phyloP scores from a whole-genome alignment of 2,113 vertebrate species.

The Proteles cristata region DNA sequence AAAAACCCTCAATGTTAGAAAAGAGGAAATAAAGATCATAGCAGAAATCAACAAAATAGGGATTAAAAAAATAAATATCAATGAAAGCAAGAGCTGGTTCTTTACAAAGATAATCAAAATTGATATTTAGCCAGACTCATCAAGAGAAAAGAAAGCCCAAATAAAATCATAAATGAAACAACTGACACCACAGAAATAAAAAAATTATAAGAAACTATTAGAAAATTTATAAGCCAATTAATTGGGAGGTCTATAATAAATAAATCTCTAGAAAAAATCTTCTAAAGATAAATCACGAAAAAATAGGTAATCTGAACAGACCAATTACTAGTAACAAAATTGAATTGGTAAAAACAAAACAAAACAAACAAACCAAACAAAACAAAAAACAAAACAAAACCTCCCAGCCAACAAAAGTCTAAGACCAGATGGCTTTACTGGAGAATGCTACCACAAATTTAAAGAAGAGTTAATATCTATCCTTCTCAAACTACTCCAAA shows the following conservation, averaged over 20 bases:
- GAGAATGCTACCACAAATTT: not conserved
- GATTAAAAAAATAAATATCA: not conserved
- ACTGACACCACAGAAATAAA: not conserved
- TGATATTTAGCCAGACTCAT: not conserved
- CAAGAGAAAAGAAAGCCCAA: not conserved
- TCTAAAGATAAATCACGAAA: not conserved
- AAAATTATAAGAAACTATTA: not conserved
- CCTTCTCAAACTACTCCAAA: not conserved
- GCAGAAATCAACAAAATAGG: not conserved
- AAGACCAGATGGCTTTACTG: not conserved
- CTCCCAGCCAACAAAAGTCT: not conserved
- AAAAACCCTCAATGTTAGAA: not conserved
- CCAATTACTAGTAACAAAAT: not conserved
- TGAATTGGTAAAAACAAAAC: not conserved
- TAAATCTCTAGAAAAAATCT: not conserved
- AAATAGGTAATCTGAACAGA: not conserved
- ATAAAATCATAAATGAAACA: not conserved
- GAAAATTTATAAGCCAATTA: not conserved
- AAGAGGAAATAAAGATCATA: not conserved
- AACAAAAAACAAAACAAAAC: not conserved
- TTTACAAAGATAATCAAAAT: not conserved
- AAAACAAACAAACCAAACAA: not conserved
- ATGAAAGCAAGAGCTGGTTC: not conserved
- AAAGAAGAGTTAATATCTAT: not conserved
- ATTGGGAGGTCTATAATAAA: not conserved